Evolutionary conservation across 2,797 vertebrate genomes (phyloP), one percentile per base, ranked within the genome.

Genomic region (Dicrostonyx torquatus): DNA sequence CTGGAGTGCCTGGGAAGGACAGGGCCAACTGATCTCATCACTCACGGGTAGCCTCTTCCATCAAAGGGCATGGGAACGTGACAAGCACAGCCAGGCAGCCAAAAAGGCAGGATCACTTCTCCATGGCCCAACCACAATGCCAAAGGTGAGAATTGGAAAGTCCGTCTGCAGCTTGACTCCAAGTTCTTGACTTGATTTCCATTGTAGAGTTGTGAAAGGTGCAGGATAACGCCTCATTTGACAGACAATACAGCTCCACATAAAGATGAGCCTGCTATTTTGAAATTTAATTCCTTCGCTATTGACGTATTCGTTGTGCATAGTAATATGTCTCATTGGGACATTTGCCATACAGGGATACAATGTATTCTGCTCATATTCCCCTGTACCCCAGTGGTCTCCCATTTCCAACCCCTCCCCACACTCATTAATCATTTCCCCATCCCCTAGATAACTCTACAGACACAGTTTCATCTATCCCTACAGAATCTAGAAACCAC

Each of bases 101-200:
- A 86, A 43, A 29, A 29, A 72, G 66, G 34, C 43, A 50, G 62
- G 31, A 1, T 6, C 34, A 13, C 48, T 2, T 4, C 22, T 66
- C 7, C 7, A 24, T 15, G 62, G 12, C 43, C 34, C 0, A 0
- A 12, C 20, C n/a, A 20, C 22, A 40, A 75, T 17, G 11, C 1
- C 64, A 48, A 62, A 89, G 14, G 22, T 12, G 43, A 50, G 17
- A 50, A 24, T 7, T 14, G 10, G 15, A 34, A 26, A 70, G 53
- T 76, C 58, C 9, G 24, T n/a, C 12, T 22, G 14, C 12, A 2
- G 15, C 9, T 18, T 79, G 2, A 34, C 50, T 60, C 34, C 1
- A 60, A 60, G 17, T 82, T 83, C 40, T 50, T 31, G 10, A 22
- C 31, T 79, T 92, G 8, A 48, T 50, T 75, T 88, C 50, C 60